Conservation (phyloP, 2,113 vertebrate species). For the Chelonoidis abingdonii region DNA sequence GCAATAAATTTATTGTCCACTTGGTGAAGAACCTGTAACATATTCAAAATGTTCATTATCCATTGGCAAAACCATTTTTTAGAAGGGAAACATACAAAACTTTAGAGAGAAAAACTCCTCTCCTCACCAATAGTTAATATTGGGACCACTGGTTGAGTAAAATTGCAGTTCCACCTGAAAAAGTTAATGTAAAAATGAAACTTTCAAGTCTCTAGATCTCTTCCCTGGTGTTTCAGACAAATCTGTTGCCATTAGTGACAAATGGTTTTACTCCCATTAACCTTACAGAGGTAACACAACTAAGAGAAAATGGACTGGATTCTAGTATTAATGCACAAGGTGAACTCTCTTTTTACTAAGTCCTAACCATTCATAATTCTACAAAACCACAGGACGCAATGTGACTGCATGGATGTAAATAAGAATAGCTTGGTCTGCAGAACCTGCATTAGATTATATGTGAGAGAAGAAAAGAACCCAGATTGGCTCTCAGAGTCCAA, state of each 20-base stretch:
- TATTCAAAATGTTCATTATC: slow-evolving; percentile 48
- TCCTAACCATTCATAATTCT: background rate
- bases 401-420: background rate
- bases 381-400: background rate
- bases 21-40: slow-evolving; percentile 92
- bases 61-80: slow-evolving; percentile 19
- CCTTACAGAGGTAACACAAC: background rate
- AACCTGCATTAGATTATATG: background rate
- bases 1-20: slow-evolving; percentile 99
- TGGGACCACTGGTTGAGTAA: background rate
- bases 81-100: slow-evolving; percentile 2
- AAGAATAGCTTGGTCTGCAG: background rate
- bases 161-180: background rate
- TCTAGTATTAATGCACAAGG: background rate
- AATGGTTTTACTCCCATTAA: background rate
- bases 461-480: background rate
- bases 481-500: background rate
- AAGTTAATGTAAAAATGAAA: background rate
- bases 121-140: background rate
- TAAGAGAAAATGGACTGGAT: background rate
- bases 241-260: background rate
- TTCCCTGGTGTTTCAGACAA: background rate
- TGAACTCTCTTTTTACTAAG: background rate
- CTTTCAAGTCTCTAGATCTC: background rate
- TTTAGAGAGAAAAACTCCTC: background rate